Conservation (phyloP, 2,797 vertebrate genomes). For the Hemitrygon akajei region DNA sequence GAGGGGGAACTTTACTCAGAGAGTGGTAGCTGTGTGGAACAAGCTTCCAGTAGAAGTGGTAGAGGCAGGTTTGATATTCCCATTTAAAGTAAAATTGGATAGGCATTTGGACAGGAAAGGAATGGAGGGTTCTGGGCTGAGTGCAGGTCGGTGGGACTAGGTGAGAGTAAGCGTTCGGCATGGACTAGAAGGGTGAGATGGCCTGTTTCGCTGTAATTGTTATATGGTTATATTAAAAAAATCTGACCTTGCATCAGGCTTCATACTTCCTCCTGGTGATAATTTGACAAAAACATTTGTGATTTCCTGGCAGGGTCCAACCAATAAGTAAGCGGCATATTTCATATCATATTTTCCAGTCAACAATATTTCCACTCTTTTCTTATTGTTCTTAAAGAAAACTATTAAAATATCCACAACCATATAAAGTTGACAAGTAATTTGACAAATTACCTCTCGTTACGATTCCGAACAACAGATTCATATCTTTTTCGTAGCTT, state of each 20-base stretch:
- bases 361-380: not conserved
- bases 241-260: not conserved
- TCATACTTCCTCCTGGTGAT: not conserved
- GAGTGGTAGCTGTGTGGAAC: no score
- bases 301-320: not conserved
- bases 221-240: no score
- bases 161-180: no score
- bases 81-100: no score
- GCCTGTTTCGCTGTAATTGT: no score
- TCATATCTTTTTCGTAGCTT: conserved; percentile 62
- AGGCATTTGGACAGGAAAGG: no score
- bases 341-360: not conserved
- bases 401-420: not conserved
- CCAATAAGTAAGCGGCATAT: not conserved
- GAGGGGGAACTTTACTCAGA: no score
- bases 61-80: no score
- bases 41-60: no score
- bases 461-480: conserved; percentile 57
- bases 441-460: conserved; percentile 61
- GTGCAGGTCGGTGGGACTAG: no score
- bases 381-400: not conserved
- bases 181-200: no score
- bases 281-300: not conserved
- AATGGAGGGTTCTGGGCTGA: no score
- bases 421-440: not conserved